Evolutionary conservation across 2,888 invertebrate genomes (phyloP).

Genomic region (Leptinotarsa juncta): DNA sequence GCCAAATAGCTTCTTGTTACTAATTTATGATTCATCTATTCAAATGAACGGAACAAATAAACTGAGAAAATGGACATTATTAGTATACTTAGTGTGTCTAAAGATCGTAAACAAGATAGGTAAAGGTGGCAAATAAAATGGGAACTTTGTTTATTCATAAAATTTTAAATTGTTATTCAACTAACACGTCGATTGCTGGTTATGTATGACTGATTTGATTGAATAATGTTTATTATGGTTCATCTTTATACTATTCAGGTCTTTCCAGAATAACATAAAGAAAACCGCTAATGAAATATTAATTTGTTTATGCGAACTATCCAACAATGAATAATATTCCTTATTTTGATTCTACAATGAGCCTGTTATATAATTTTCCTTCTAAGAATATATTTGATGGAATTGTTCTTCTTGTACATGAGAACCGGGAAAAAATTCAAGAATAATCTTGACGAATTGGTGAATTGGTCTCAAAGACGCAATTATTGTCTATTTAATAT

Average conservation of each 20-base stretch:
- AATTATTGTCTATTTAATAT: too few relatives aligned
- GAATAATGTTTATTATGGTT: not conserved
- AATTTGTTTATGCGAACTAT: not conserved
- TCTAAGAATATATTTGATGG: not conserved
- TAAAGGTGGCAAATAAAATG: conserved; percentile 4
- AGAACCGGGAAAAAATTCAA: too few relatives aligned
- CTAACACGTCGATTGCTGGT: not conserved
- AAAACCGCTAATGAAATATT: conserved; percentile 14
- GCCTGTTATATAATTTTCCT: not conserved
- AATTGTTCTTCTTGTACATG: not conserved
- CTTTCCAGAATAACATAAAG: conserved; percentile 6
- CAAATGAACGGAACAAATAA: conserved; percentile 13
- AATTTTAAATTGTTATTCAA: conserved; percentile 10
- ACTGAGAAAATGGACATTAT: conserved; percentile 15
- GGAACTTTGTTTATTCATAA: conserved; percentile 10
- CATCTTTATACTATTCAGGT: conserved; percentile 1
- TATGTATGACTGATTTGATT: not conserved
- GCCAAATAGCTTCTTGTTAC: not conserved
- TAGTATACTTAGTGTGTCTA: conserved; percentile 7
- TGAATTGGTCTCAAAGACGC: too few relatives aligned
- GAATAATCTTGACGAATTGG: too few relatives aligned
- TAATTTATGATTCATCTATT: conserved; percentile 13
- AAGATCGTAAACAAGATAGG: conserved; percentile 17
- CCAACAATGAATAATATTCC: not conserved
- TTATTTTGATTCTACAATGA: not conserved